Evolutionary conservation across 2,113 vertebrate genomes (phyloP).

Genomic region (Rhabdomys dilectus): DNA sequence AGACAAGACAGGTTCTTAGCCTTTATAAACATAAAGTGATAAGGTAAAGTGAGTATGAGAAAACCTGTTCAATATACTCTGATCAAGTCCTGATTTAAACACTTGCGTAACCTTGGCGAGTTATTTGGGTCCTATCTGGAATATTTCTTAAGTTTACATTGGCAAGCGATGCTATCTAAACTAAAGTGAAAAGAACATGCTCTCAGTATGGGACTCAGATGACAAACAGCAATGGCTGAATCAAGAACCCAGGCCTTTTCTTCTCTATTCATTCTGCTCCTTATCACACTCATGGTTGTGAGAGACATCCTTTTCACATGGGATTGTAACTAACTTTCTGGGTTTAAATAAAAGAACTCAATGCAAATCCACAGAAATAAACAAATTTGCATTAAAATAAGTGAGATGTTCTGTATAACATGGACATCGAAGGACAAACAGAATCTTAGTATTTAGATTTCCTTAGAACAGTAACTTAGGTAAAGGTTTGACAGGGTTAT

Average conservation of each 20-base stretch:
- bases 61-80: constrained; percentile 8
- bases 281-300: not conserved
- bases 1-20: constrained; percentile 21
- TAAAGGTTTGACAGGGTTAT: not conserved
- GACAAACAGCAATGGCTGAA: not conserved
- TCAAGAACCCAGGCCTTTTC: not conserved
- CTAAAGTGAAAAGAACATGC: not conserved
- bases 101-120: not conserved
- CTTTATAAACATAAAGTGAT: constrained; percentile 52
- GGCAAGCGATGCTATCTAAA: not conserved
- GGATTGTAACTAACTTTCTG: rapidly evolving
- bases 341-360: not conserved
- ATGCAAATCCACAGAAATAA: not conserved
- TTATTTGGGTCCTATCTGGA: constrained; percentile 46
- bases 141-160: not conserved
- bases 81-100: constrained; percentile 48
- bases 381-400: not conserved
- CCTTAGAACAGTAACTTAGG: not conserved
- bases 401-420: not conserved
- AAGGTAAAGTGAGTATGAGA: not conserved
- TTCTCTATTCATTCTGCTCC: not conserved
- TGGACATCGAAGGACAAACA: not conserved
- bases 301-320: not conserved
- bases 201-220: not conserved
- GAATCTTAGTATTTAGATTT: not conserved